phyloP scores from a whole-genome alignment of 2,113 vertebrate genomes.

The Gallinago paraguaiae region DNA sequence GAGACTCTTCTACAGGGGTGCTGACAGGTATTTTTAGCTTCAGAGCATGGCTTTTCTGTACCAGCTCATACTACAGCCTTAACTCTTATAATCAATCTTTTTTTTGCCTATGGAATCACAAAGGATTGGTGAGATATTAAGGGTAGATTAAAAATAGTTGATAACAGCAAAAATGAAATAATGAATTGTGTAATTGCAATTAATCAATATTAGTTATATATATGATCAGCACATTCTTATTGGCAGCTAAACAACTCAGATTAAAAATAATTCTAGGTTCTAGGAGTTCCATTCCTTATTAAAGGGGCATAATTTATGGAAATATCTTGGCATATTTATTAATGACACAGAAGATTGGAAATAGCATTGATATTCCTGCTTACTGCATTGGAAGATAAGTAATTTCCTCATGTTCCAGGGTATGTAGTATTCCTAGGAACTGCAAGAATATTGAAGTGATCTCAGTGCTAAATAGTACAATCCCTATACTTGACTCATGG shows the following conservation, averaged over 20 bases:
- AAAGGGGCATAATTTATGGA: slow-evolving; percentile 7
- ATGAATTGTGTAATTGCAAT: neutral
- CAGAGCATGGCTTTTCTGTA: neutral
- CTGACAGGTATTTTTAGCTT: neutral
- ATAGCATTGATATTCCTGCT: slow-evolving; percentile 8
- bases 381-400: slow-evolving; percentile 4
- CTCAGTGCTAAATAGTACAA: neutral
- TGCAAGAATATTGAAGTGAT: neutral
- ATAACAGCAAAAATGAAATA: neutral
- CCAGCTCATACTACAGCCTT: neutral
- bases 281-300: slow-evolving; percentile 37
- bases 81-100: neutral
- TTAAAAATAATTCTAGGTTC: neutral
- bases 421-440: neutral
- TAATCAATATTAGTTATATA: neutral
- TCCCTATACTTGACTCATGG: neutral
- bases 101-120: neutral
- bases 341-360: slow-evolving; percentile 37
- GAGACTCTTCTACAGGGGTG: neutral
- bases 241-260: neutral
- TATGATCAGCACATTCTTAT: slow-evolving; percentile 4
- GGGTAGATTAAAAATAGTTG: neutral
- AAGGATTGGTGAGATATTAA: neutral
- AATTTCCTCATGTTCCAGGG: neutral
- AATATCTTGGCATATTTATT: slow-evolving; percentile 47